These are phyloP conservation scores for Diploscapter pachys DNA, from an alignment of 1,140 invertebrate species.

Conservation along the genomic window DNA sequence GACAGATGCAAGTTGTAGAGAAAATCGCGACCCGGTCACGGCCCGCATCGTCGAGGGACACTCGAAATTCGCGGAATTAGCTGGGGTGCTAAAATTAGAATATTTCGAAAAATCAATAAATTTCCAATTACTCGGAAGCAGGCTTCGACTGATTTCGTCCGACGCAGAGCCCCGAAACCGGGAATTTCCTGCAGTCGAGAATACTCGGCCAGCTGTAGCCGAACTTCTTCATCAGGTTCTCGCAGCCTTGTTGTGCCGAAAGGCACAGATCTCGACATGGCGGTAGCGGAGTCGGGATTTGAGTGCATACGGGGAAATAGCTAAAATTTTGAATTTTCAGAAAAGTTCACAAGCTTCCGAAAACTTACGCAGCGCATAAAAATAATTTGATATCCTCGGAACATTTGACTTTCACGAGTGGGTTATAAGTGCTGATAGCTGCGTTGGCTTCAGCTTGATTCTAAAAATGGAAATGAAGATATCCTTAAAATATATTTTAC, in stretches of 20 bases:
- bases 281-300: slow-evolving; percentile 80
- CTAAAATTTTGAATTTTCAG: not conserved
- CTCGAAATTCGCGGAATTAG: not conserved
- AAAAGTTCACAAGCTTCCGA: not conserved
- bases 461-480: not conserved
- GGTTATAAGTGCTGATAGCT: slow-evolving; percentile 87
- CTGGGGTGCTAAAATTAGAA: slow-evolving; percentile 14
- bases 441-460: slow-evolving; percentile 90
- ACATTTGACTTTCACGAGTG: slow-evolving; percentile 91
- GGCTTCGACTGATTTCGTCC: slow-evolving; percentile 70
- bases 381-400: slow-evolving; percentile 90
- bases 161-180: slow-evolving; percentile 78
- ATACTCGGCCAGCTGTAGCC: slow-evolving; percentile 89
- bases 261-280: slow-evolving; percentile 84
- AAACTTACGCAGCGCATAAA: slow-evolving; percentile 80
- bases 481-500: not conserved
- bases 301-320: slow-evolving; percentile 84
- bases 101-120: slow-evolving; percentile 24
- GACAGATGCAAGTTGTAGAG: slow-evolving; percentile 39
- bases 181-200: slow-evolving; percentile 85
- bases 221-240: slow-evolving; percentile 84
- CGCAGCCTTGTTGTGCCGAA: slow-evolving; percentile 81
- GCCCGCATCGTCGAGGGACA: slow-evolving; percentile 19
- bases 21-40: slow-evolving; percentile 40
- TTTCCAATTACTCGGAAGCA: not conserved